Evolutionary conservation across 1,140 invertebrate genomes (phyloP), one percentile per base, ranked within the genome.

Genomic region (Drosophila arizonae): DNA sequence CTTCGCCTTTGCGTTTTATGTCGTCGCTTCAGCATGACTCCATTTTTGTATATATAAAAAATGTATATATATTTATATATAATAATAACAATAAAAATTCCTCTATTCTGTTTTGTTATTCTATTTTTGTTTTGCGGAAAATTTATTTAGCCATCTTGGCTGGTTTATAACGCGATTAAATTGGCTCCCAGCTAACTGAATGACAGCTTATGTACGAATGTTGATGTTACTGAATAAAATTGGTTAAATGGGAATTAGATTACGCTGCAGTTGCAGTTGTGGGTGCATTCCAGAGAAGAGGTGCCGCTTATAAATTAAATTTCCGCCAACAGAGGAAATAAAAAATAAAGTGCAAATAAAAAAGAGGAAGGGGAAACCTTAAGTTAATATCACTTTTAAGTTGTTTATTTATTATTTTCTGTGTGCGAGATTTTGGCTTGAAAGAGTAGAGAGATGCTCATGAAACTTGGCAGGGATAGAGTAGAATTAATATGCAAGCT

Each of bases 41-140:
- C 76, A 79, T 87, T 81, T 87, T 79, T 79, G 81, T 87, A 76
- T 17, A 30, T 11, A 46, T 33, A 33, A 46, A 79, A 70, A 24
- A 50, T 24, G 1, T 24, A 24, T 24, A 24, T 24, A 24, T 24
- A 17, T 17, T 17, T 17, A 24, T 24, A 26, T 24, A 78, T 11
- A 58, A 73, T 65, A 54, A 46, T 46, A 39, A 55, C 17, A 72
- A 79, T 39, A 39, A 39, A 39, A 39, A 39, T 39, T 39, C 36
- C 36, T 39, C 45, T 51, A 33, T 50, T 17, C n/a, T 28, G 43
- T 48, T 36, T 55, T 60, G 28, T 17, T 50, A 10, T 4, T 39
- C 28, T 17, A 55, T 45, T 11, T 55, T 52, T 74, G 30, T 41
- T 54, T 26, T 39, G 48, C 61, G 28, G 56, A 46, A 75, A 65